Percentiles rank a stretch among this genome's conserved stretches.
These are phyloP conservation scores for Drosophila nasuta DNA, from an alignment of 1,140 invertebrate genomes.

Conservation along the genomic window DNA sequence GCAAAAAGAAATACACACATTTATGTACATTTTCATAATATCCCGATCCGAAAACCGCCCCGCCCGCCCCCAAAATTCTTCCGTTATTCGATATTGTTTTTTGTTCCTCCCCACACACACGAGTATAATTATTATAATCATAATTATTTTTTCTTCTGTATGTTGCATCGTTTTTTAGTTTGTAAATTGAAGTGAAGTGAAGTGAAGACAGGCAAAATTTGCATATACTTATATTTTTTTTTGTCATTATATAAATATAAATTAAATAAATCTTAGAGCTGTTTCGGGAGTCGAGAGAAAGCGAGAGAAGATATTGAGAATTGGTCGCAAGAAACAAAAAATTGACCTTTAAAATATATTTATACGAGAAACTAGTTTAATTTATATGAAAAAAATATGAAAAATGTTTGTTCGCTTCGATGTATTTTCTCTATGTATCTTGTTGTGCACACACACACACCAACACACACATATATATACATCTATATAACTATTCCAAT, in stretches of 20 bases:
- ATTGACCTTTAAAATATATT: conserved; percentile 23
- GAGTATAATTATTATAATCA: conserved; percentile 28
- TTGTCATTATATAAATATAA: conserved; percentile 31
- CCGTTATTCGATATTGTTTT: conserved; percentile 37
- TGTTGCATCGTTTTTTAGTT: conserved; percentile 66
- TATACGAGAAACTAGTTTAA: conserved; percentile 26
- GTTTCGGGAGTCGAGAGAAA: background rate
- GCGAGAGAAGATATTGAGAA: conserved; percentile 3
- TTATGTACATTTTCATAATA: conserved; percentile 41
- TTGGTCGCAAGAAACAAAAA: conserved; percentile 4
- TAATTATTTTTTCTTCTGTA: conserved; percentile 41
- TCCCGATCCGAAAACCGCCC: conserved; percentile 9
- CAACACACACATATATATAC: background rate
- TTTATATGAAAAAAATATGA: conserved; percentile 7
- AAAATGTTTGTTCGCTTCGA: conserved; percentile 11
- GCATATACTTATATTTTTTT: conserved; percentile 29
- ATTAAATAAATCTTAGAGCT: conserved; percentile 15
- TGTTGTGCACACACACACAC: background rate
- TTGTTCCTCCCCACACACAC: background rate
- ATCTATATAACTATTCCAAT: conserved; percentile 46
- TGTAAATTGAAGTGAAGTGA: conserved; percentile 27
- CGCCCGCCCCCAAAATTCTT: background rate
- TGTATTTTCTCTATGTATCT: conserved; percentile 19
- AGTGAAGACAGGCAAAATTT: conserved; percentile 16
- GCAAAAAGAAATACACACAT: conserved; percentile 61